Percentiles rank a stretch among this genome's conserved stretches.
Evolutionary conservation across 2,797 vertebrate genomes (phyloP).

Genomic region (Danio tinwini): DNA sequence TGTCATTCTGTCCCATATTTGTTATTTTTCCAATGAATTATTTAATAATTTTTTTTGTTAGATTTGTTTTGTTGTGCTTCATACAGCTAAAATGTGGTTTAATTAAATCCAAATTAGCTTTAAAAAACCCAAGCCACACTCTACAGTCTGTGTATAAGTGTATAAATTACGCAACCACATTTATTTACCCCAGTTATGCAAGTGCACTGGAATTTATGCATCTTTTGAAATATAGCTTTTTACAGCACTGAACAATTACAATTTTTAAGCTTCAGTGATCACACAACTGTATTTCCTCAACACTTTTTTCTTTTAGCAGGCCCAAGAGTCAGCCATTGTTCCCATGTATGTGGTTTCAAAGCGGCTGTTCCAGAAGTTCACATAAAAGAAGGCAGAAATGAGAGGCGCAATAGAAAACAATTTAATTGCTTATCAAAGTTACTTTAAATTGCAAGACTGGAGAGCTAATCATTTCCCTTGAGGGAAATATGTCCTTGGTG

Average conservation of each 20-base stretch:
- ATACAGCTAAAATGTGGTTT: background rate
- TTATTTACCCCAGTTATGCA: conserved; percentile 3
- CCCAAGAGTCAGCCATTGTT: conserved; percentile 49
- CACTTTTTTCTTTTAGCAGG: conserved; percentile 26
- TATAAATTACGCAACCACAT: background rate
- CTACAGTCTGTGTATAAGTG: background rate
- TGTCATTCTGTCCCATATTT: too few relatives aligned
- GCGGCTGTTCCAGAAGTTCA: conserved; percentile 74
- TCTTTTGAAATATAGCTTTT: conserved; percentile 29
- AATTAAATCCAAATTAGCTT: background rate
- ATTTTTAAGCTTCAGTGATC: conserved; percentile 23
- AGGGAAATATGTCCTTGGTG: conserved; percentile 76
- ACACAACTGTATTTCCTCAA: conserved; percentile 5
- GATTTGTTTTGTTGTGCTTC: background rate
- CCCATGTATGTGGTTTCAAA: conserved; percentile 59
- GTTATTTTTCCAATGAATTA: background rate
- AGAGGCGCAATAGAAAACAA: conserved; percentile 76
- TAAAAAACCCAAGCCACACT: background rate
- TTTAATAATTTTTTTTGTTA: background rate
- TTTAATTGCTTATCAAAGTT: conserved; percentile 87
- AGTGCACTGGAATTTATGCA: background rate
- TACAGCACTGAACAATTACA: conserved; percentile 3
- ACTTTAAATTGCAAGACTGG: conserved; percentile 74
- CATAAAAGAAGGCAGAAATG: conserved; percentile 74
- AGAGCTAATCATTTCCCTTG: conserved; percentile 80